Conservation (phyloP, 2,797 vertebrate genomes). For the Muscicapa comitata region DNA sequence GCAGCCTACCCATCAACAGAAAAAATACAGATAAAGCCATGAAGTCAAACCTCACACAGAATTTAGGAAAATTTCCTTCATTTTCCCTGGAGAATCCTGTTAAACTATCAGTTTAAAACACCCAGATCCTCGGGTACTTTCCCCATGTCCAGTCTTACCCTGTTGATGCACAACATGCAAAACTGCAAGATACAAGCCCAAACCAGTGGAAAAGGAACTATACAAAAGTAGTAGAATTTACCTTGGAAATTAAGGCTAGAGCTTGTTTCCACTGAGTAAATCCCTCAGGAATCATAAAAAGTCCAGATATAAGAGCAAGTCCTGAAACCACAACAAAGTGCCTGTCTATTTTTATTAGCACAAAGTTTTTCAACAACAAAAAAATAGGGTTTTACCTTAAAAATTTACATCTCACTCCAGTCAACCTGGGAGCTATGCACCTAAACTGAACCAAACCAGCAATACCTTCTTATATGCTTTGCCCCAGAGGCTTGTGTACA, state of each 20-base stretch:
- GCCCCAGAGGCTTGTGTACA: rapidly evolving
- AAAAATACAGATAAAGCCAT: not conserved
- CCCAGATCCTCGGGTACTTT: not conserved
- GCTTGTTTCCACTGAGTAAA: not conserved
- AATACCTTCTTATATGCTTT: not conserved
- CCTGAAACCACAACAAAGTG: not conserved
- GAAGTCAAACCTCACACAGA: not conserved
- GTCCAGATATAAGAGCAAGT: not conserved
- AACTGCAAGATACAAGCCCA: not conserved
- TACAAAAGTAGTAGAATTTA: not conserved
- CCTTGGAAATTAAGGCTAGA: not conserved
- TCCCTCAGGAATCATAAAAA: not conserved
- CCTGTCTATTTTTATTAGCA: not conserved
- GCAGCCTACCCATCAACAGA: not conserved
- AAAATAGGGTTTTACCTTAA: not conserved
- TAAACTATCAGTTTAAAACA: not conserved
- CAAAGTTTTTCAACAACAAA: not conserved
- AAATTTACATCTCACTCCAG: not conserved
- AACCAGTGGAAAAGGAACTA: not conserved
- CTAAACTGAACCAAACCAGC: not conserved
- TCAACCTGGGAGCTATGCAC: not conserved
- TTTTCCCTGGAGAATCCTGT: not conserved
- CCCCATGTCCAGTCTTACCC: not conserved
- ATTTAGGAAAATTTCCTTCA: not conserved
- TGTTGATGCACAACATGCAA: not conserved